phyloP scores from a whole-genome alignment of 2,888 invertebrate genomes.

The Clusia tigrina region DNA sequence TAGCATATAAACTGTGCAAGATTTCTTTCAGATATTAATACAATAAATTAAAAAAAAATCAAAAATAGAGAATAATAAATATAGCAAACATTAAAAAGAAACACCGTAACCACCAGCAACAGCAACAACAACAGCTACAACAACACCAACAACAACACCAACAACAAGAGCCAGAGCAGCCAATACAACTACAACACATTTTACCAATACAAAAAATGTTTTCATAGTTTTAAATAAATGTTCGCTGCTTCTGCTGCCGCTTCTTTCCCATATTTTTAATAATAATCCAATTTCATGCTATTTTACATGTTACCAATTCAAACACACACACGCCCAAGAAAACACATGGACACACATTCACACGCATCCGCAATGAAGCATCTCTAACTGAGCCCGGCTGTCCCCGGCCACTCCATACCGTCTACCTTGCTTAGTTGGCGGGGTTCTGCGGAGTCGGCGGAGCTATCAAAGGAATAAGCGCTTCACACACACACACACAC shows the following conservation, averaged over 20 bases:
- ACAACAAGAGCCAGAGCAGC: too few species aligned
- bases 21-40: constrained; percentile 1
- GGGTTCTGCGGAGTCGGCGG: too few species aligned
- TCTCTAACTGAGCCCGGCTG: too few species aligned
- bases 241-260: not conserved
- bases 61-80: not conserved
- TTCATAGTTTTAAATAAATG: not conserved
- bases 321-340: not conserved
- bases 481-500: not conserved
- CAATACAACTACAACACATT: not conserved
- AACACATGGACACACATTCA: too few species aligned
- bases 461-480: too few species aligned
- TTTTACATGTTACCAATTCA: not conserved
- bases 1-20: not conserved
- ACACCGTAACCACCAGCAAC: not conserved
- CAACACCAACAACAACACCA: too few species aligned
- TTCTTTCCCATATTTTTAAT: not conserved
- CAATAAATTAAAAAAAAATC: not conserved
- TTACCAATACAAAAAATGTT: not conserved
- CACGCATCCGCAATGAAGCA: too few species aligned
- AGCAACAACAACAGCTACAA: not conserved
- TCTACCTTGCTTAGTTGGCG: too few species aligned
- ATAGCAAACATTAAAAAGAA: not conserved
- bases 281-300: constrained; percentile 4
- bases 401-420: too few species aligned